phyloP scores from a whole-genome alignment of 2,888 invertebrate species.

The Cantharis lateralis region DNA sequence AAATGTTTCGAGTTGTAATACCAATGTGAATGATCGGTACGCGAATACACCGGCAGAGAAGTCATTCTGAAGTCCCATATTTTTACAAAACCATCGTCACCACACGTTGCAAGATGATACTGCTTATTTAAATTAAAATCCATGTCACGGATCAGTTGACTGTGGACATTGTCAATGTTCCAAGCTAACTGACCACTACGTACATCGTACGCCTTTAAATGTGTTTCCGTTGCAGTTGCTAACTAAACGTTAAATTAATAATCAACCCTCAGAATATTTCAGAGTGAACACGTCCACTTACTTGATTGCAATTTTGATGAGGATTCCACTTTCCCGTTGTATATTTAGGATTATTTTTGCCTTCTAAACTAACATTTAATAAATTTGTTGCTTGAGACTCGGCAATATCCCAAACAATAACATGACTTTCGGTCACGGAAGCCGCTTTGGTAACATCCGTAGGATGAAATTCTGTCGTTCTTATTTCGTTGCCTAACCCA shows the following conservation, averaged over 20 bases:
- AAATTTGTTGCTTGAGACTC: slow-evolving; percentile 56
- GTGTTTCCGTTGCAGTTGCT: slow-evolving; percentile 83
- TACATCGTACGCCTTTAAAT: slow-evolving; percentile 87
- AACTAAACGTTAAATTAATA: slow-evolving; percentile 59
- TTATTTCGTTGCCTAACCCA: slow-evolving; percentile 70
- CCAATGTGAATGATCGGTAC: slow-evolving; percentile 89
- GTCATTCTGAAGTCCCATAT: slow-evolving; percentile 95
- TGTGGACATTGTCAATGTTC: slow-evolving; percentile 82
- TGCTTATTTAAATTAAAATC: slow-evolving; percentile 99
- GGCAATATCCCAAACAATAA: slow-evolving; percentile 76
- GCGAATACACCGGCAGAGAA: slow-evolving; percentile 75
- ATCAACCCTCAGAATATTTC: no score
- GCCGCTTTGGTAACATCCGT: slow-evolving; percentile 72
- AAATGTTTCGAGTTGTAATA: slow-evolving; percentile 41
- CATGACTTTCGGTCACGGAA: slow-evolving; percentile 77
- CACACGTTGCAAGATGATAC: slow-evolving; percentile 90
- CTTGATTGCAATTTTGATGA: slow-evolving; percentile 84
- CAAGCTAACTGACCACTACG: slow-evolving; percentile 77
- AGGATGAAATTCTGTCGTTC: slow-evolving; percentile 87
- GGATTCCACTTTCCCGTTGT: slow-evolving; percentile 94
- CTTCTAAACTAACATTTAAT: slow-evolving; percentile 57
- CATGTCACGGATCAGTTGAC: slow-evolving; percentile 85
- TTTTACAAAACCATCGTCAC: slow-evolving; percentile 93
- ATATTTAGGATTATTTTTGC: slow-evolving; percentile 77
- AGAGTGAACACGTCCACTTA: no score